Evolutionary conservation across 2,888 invertebrate genomes (phyloP).

Genomic region (Oegoconia quadripuncta): DNA sequence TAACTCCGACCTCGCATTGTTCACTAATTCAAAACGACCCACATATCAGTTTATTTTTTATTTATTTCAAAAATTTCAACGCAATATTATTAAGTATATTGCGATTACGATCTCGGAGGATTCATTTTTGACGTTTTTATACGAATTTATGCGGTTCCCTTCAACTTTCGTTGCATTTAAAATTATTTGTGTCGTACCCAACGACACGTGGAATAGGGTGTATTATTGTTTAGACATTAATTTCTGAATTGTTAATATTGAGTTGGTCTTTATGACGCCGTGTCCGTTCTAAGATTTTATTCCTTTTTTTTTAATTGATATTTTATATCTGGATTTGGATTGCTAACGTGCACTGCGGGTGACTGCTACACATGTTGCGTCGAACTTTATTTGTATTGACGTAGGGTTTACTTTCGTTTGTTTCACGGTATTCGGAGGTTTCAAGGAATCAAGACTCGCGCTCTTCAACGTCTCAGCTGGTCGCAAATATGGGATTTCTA

Average conservation of each 20-base stretch:
- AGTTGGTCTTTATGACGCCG: constrained; percentile 50
- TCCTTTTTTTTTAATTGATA: constrained; percentile 73
- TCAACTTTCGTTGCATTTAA: constrained; percentile 25
- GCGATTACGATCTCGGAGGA: constrained; percentile 76
- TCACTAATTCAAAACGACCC: constrained; percentile 65
- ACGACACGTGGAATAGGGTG: constrained; percentile 32
- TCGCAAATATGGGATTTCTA: constrained; percentile 55
- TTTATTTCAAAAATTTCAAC: constrained; percentile 72
- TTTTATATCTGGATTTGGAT: constrained; percentile 71
- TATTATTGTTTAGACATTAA: constrained; percentile 27
- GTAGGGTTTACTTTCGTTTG: constrained; percentile 36
- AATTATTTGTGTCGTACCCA: neutral
- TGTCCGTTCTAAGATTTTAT: constrained; percentile 76
- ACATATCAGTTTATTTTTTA: constrained; percentile 64
- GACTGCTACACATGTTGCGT: constrained; percentile 29
- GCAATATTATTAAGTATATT: constrained; percentile 75
- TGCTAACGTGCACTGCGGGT: constrained; percentile 74
- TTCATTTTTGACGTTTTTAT: constrained; percentile 77
- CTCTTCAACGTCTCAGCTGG: constrained; percentile 53
- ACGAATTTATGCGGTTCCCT: constrained; percentile 71
- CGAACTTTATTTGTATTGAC: constrained; percentile 28
- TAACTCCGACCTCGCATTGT: constrained; percentile 44
- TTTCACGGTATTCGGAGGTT: constrained; percentile 42
- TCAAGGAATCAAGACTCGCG: constrained; percentile 62
- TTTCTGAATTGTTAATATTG: constrained; percentile 25